These are phyloP conservation scores for Alaudala cheleensis DNA, from an alignment of 2,113 vertebrate species.

Conservation along the genomic window DNA sequence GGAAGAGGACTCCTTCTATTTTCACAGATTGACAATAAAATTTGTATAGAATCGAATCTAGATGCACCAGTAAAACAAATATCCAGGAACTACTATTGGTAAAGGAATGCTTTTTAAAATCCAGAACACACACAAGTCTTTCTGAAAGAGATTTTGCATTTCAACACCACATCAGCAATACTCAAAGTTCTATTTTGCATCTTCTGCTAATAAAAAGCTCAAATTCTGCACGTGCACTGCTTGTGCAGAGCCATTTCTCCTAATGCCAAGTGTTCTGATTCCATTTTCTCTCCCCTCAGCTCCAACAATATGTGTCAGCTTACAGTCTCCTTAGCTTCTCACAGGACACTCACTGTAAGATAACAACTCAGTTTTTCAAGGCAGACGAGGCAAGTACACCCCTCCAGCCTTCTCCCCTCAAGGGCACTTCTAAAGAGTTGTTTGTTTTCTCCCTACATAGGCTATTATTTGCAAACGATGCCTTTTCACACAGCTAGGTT, in stretches of 20 bases:
- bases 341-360: constrained; percentile 35
- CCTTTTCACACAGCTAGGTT: neutral
- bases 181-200: neutral
- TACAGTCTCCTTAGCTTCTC: constrained; percentile 29
- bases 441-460: neutral
- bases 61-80: neutral
- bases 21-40: neutral
- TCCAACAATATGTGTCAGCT: constrained; percentile 32
- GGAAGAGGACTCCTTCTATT: neutral
- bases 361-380: constrained; percentile 51
- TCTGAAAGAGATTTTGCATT: neutral
- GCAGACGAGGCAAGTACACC: constrained; percentile 28
- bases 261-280: neutral
- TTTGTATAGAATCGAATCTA: neutral
- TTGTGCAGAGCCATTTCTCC: constrained; percentile 9
- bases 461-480: constrained; percentile 25
- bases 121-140: neutral
- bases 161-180: neutral
- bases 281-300: constrained; percentile 8
- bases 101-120: neutral
- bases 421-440: constrained; percentile 62
- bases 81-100: neutral
- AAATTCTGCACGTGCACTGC: fast-evolving
- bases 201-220: constrained; percentile 15
- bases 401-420: constrained; percentile 30